Base-by-base conservation (phyloP, 1,140 invertebrate species). In the Ditylenchus dipsaci region DNA sequence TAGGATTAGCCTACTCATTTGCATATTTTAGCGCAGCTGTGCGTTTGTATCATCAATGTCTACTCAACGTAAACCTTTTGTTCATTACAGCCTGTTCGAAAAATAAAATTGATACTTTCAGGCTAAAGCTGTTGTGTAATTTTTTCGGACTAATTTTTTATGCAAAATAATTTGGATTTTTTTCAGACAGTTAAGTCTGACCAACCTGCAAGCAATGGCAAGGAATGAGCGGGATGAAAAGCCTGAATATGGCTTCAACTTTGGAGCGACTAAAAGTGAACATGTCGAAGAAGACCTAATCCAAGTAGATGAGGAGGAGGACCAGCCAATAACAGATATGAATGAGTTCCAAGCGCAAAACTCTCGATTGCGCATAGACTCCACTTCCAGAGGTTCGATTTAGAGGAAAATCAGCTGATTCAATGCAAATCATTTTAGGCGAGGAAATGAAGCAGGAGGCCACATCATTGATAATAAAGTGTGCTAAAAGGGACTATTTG, bases 361-460 rank as follows among this genome's bases (percentile, higher is more conserved):
- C 45, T 23, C n/a, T 19, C 33, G 66, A 19, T 27, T 53, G 29
- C 68, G 68, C 45, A 30, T 72, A n/a, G 68, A 69, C 49, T 69
- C 68, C 17, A 69, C 68, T n/a, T 30, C 68, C 19, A 38, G 68
- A 57, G 69, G 67, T 38, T 38, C 3, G 11, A 38, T 38, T 38
- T 38, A 11, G 3, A 38, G 3, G 33, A 11, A 38, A 38, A 38
- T 11, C 33, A 5, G 33, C 3, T 38, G 3, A 5, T 11, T 38
- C 33, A 38, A 38, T 38, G 3, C 11, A 5, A 38, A 38, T 38
- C 11, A n/a, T 38, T 38, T 11, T 38, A 38, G 49, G 49, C 17
- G 65, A 67, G 60, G 26, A 27, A 43, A 68, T 69, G n/a, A 66
- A 49, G 26, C 21, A 66, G 45, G 66, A 68, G 38, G 65, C 66